These are phyloP conservation scores for Orchestes rusci DNA, from an alignment of 2,888 invertebrate species.

Conservation along the genomic window DNA sequence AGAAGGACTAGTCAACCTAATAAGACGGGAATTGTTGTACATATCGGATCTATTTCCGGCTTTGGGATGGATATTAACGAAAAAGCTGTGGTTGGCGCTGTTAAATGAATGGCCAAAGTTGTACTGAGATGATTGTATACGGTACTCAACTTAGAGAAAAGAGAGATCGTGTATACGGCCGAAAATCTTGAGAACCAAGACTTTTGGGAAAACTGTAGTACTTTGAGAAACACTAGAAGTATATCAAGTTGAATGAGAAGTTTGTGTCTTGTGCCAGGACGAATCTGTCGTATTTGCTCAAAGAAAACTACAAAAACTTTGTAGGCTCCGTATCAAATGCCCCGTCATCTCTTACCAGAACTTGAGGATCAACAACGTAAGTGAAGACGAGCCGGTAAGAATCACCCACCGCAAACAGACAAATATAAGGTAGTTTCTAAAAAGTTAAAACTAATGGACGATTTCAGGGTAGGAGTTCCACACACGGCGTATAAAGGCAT, in stretches of 20 bases:
- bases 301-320: conserved; percentile 81
- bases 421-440: conserved; percentile 79
- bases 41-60: conserved; percentile 99
- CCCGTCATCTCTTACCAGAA: conserved; percentile 66
- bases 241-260: conserved; percentile 83
- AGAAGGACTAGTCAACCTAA: conserved; percentile 66
- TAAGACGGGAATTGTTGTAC: conserved; percentile 73
- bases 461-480: conserved; percentile 94
- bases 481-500: conserved; percentile 94
- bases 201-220: conserved; percentile 90
- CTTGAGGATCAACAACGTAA: conserved; percentile 53
- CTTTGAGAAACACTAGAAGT: conserved; percentile 91
- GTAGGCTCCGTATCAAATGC: conserved; percentile 61
- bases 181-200: conserved; percentile 91
- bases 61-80: conserved; percentile 92
- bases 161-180: conserved; percentile 91
- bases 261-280: conserved; percentile 84
- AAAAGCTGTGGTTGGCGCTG: conserved; percentile 75
- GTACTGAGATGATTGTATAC: conserved; percentile 99
- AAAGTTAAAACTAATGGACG: conserved; percentile 90
- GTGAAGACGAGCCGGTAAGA: conserved; percentile 57
- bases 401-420: conserved; percentile 75
- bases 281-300: conserved; percentile 83
- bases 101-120: conserved; percentile 89
- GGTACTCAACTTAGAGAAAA: conserved; percentile 84